These are phyloP conservation scores for Junco hyemalis DNA, from an alignment of 2,113 vertebrate species.

Conservation along the genomic window DNA sequence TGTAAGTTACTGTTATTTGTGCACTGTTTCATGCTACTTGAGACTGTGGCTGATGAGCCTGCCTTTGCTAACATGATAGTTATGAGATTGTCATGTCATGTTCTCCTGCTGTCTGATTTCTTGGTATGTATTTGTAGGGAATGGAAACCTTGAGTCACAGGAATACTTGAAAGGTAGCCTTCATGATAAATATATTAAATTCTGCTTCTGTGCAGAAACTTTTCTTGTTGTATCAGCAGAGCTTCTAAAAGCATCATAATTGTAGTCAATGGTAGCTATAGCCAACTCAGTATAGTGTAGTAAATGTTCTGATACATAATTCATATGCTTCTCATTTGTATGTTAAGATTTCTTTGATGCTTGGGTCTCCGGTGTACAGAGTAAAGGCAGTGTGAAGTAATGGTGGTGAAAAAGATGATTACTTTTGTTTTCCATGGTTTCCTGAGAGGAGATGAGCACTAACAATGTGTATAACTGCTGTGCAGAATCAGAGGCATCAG, in stretches of 20 bases:
- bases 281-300: neutral
- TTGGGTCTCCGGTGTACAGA: neutral
- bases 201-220: neutral
- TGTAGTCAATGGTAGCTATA: neutral
- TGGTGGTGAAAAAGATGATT: neutral
- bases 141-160: neutral
- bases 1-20: constrained; percentile 69
- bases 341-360: neutral
- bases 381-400: neutral
- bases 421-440: neutral
- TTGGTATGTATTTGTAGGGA: neutral
- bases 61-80: neutral
- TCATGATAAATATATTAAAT: neutral
- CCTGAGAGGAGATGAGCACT: neutral
- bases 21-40: neutral
- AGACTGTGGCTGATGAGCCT: neutral
- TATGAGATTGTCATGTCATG: rapidly evolving
- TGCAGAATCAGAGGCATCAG: neutral
- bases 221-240: neutral
- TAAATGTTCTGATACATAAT: neutral
- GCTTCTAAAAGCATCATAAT: neutral
- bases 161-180: neutral
- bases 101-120: neutral
- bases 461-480: neutral
- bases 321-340: neutral